Conservation (phyloP, 2,888 invertebrate species). For the Agrotis puta region DNA sequence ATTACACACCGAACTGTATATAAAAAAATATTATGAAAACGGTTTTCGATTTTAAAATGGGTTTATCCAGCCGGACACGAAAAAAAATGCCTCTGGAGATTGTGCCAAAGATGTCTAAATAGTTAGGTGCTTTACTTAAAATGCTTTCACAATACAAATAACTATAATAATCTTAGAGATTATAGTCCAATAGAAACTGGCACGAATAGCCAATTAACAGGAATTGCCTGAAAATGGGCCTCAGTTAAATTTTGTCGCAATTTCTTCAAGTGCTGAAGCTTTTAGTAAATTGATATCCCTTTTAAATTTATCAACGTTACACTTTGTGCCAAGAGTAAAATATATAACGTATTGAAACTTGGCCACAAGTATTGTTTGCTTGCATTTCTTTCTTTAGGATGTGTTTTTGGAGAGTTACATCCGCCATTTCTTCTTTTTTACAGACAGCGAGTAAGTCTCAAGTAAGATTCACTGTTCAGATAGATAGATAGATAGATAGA, state of each 20-base stretch:
- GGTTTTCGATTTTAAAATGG: no score
- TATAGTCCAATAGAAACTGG: conserved; percentile 8
- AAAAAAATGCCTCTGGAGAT: no score
- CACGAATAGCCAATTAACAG: conserved; percentile 21
- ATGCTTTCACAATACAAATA: background rate
- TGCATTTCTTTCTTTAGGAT: background rate
- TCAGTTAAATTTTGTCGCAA: conserved; percentile 16
- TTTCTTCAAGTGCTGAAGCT: conserved; percentile 35
- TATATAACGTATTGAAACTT: background rate
- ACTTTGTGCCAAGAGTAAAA: conserved; percentile 1
- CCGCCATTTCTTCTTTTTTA: no score
- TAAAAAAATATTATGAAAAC: no score
- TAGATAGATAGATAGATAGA: no score
- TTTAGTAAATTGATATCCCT: conserved; percentile 48
- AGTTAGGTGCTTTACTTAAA: background rate
- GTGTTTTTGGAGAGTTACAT: background rate
- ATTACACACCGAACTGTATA: no score
- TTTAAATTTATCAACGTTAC: conserved; percentile 8
- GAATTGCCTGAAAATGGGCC: conserved; percentile 15
- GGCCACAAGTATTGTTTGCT: background rate
- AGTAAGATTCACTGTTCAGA: no score
- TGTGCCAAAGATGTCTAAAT: background rate
- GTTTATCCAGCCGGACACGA: no score
- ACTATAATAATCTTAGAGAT: conserved; percentile 8
- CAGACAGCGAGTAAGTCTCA: no score